phyloP scores from a whole-genome alignment of 2,113 vertebrate species.

The Neoarius graeffei region DNA sequence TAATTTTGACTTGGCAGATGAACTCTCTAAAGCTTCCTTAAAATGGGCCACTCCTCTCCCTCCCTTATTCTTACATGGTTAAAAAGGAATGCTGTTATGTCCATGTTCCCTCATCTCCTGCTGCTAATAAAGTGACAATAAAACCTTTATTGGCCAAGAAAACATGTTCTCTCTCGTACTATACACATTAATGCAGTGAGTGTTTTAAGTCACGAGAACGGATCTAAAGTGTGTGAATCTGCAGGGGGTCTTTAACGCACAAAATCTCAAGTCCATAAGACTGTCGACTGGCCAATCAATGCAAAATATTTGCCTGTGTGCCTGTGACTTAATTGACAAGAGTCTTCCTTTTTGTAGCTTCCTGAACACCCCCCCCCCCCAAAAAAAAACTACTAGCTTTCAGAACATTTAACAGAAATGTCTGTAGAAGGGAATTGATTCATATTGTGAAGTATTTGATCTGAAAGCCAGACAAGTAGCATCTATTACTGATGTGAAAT shows the following conservation, averaged over 20 bases:
- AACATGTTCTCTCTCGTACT: conserved; percentile 75
- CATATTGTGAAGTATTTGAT: background rate
- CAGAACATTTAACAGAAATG: background rate
- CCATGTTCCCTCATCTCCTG: conserved; percentile 66
- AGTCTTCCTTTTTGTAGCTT: background rate
- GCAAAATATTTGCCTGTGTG: conserved; percentile 11
- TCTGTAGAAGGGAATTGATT: background rate
- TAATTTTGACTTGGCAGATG: conserved; percentile 56
- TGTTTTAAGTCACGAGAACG: conserved; percentile 77
- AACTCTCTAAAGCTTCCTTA: conserved; percentile 54
- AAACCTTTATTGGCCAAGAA: conserved; percentile 77
- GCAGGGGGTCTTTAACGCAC: conserved; percentile 58
- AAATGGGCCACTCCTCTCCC: conserved; percentile 59
- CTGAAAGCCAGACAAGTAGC: background rate
- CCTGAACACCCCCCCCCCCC: too few species aligned
- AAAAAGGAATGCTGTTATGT: conserved; percentile 76
- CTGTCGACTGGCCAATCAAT: background rate
- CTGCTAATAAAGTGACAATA: conserved; percentile 76
- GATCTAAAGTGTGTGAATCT: conserved; percentile 66
- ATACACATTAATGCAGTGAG: conserved; percentile 74
- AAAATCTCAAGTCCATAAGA: background rate
- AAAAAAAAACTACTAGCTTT: background rate
- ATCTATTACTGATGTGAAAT: background rate
- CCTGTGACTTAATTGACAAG: conserved; percentile 2
- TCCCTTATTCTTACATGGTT: conserved; percentile 72